phyloP scores from a whole-genome alignment of 2,113 vertebrate genomes.

The Piaya cayana region DNA sequence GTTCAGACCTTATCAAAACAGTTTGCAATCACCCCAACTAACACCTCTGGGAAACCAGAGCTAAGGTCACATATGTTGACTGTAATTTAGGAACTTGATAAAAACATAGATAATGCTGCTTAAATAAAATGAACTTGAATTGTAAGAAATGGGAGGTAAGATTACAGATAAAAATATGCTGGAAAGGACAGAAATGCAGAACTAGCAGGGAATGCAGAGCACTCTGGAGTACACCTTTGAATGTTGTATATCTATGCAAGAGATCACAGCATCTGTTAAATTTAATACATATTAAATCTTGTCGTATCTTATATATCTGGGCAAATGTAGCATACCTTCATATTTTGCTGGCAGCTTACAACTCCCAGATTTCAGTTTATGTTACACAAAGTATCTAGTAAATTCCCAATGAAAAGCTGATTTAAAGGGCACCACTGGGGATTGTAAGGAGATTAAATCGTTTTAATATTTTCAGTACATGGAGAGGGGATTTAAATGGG shows the following conservation, averaged over 20 bases:
- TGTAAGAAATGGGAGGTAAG: conserved; percentile 42
- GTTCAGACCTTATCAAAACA: background rate
- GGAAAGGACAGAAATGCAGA: conserved; percentile 30
- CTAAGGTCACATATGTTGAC: conserved; percentile 5
- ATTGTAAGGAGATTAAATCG: conserved; percentile 46
- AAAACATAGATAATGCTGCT: conserved; percentile 24
- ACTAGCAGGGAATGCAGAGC: background rate
- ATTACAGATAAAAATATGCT: conserved; percentile 52
- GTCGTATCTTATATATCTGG: conserved; percentile 53
- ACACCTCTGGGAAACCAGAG: conserved; percentile 30
- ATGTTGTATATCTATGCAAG: background rate
- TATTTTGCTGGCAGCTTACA: conserved; percentile 57
- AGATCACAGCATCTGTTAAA: conserved; percentile 60
- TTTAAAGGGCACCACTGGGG: conserved; percentile 21
- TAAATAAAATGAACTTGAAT: conserved; percentile 17
- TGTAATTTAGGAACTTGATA: conserved; percentile 45
- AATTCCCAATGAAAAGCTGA: conserved; percentile 44
- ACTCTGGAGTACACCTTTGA: conserved; percentile 23
- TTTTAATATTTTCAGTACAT: conserved; percentile 29
- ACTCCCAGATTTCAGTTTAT: conserved; percentile 59
- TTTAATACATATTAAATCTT: conserved; percentile 61
- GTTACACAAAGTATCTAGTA: conserved; percentile 51
- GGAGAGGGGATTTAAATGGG: background rate
- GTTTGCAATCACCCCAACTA: background rate
- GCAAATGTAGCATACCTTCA: conserved; percentile 37